Conservation (phyloP, 1,140 invertebrate genomes). For the Drosophila grimshawi region DNA sequence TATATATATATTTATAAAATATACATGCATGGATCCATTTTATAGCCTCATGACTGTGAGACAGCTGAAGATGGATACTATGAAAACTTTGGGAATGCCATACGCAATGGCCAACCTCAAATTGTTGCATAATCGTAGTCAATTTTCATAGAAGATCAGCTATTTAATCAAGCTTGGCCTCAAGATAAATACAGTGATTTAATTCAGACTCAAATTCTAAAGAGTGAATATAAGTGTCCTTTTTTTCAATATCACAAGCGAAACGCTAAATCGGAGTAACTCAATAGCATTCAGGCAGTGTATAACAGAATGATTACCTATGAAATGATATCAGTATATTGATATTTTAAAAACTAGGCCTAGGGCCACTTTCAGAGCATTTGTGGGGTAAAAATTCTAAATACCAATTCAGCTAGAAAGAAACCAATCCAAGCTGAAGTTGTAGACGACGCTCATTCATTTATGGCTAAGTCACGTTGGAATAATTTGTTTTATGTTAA, state of each 20-base stretch:
- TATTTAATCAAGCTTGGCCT: no score
- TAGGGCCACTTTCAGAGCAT: constrained; percentile 55
- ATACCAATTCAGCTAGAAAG: constrained; percentile 27
- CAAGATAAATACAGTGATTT: no score
- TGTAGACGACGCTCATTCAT: constrained; percentile 75
- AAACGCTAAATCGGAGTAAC: not conserved
- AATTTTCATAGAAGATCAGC: no score
- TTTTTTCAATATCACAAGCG: not conserved
- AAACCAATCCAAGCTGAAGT: constrained; percentile 63
- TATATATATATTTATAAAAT: no score
- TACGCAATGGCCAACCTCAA: no score
- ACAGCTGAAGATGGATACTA: no score
- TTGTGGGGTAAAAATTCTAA: constrained; percentile 42
- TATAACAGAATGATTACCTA: constrained; percentile 2
- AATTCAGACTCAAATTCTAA: no score
- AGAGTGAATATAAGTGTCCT: not conserved
- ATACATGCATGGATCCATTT: no score
- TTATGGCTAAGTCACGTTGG: constrained; percentile 84
- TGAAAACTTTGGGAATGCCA: no score
- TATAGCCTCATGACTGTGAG: no score
- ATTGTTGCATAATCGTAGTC: no score
- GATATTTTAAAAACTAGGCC: constrained; percentile 23
- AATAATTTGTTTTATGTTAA: constrained; percentile 84
- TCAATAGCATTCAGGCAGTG: not conserved
- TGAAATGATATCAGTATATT: not conserved